Percentiles rank a stretch among this genome's conserved stretches.
Evolutionary conservation across 2,797 vertebrate species (phyloP).

Genomic region (Xenopus petersii): DNA sequence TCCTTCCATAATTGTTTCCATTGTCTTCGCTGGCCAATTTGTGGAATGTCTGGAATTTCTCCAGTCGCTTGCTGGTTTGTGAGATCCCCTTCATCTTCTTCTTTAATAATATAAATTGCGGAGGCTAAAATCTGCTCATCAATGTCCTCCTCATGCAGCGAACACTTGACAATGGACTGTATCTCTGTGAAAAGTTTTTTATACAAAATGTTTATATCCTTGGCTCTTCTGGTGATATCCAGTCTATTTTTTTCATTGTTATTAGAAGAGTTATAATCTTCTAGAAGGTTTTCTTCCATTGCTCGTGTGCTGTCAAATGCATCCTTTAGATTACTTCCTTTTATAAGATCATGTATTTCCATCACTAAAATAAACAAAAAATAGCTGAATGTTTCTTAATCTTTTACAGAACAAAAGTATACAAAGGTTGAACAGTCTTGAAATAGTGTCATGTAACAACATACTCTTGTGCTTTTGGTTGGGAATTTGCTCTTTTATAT

Average conservation of each 20-base stretch:
- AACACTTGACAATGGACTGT: conserved; percentile 66
- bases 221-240: conserved; percentile 69
- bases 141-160: conserved; percentile 59
- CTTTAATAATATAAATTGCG: conserved; percentile 71
- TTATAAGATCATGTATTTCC: conserved; percentile 82
- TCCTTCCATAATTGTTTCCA: conserved; percentile 79
- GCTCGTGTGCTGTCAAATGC: conserved; percentile 77
- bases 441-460: too few species aligned
- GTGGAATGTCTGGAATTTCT: conserved; percentile 48
- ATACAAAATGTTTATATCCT: conserved; percentile 80
- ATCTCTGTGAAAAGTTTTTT: conserved; percentile 62
- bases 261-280: conserved; percentile 50
- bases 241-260: conserved; percentile 54
- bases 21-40: conserved; percentile 58
- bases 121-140: conserved; percentile 62
- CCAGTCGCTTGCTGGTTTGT: conserved; percentile 15
- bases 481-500: too few species aligned
- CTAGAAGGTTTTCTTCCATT: conserved; percentile 68
- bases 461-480: too few species aligned
- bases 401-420: too few species aligned
- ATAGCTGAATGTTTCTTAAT: too few species aligned
- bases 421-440: too few species aligned
- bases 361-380: conserved; percentile 66
- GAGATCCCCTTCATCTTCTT: conserved; percentile 76
- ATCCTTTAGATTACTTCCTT: conserved; percentile 70